Conservation (phyloP, 2,113 vertebrate genomes). For the Oryzias melastigma region DNA sequence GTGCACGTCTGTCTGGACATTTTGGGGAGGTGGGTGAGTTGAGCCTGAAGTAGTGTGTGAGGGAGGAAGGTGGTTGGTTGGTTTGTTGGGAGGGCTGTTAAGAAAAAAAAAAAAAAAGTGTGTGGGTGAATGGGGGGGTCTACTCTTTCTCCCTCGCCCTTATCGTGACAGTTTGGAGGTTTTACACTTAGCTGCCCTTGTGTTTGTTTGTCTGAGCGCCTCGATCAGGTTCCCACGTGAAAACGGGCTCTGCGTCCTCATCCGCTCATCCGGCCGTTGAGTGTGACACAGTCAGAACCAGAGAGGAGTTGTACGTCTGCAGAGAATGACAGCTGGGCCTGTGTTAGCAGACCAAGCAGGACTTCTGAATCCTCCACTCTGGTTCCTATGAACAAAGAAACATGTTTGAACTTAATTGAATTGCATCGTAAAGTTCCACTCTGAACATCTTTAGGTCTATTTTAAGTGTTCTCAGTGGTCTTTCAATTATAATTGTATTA, state of each 20-base stretch:
- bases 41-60: constrained; percentile 28
- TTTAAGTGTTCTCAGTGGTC: too few relatives aligned
- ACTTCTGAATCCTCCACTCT: constrained; percentile 21
- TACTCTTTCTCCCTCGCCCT: constrained; percentile 47
- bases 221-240: constrained; percentile 78
- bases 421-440: neutral
- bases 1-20: constrained; percentile 69
- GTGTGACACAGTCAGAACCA: constrained; percentile 48
- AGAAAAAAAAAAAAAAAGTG: constrained; percentile 46
- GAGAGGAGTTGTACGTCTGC: constrained; percentile 30
- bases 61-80: constrained; percentile 45
- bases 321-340: constrained; percentile 63
- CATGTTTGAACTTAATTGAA: constrained; percentile 42
- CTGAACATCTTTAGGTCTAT: too few relatives aligned
- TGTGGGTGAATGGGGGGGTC: constrained; percentile 23
- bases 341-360: constrained; percentile 20
- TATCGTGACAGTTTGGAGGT: constrained; percentile 77
- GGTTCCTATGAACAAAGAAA: constrained; percentile 46
- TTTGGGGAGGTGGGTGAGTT: constrained; percentile 31
- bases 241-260: constrained; percentile 67
- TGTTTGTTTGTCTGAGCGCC: constrained; percentile 66
- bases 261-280: constrained; percentile 65
- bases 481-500: too few relatives aligned
- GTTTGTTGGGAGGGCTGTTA: constrained; percentile 40
- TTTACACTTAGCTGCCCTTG: constrained; percentile 76